phyloP scores from a whole-genome alignment of 1,140 invertebrate species.

The Brachionus calyciflorus region DNA sequence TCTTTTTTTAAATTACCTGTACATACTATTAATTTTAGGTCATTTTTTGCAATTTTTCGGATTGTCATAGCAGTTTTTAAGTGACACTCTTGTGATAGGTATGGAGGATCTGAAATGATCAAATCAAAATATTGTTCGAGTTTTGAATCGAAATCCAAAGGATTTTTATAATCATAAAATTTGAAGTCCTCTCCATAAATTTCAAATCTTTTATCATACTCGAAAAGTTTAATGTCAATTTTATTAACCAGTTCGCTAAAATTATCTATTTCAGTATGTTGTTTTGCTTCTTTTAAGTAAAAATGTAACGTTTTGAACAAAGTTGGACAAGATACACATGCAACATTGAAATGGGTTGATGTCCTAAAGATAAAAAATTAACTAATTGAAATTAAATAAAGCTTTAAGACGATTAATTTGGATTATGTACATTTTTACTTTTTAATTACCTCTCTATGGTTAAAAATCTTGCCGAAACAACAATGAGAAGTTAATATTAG shows the following conservation, averaged over 20 bases:
- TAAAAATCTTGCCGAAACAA: too few species aligned
- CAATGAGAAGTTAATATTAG: too few species aligned
- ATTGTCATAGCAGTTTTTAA: slow-evolving; percentile 76
- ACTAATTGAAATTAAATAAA: background rate
- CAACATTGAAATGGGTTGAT: slow-evolving; percentile 64
- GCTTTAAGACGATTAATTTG: too few species aligned
- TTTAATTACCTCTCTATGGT: too few species aligned
- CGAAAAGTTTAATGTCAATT: slow-evolving; percentile 51
- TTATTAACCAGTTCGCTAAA: slow-evolving; percentile 51
- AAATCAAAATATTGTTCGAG: slow-evolving; percentile 71
- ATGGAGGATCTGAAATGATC: slow-evolving; percentile 87
- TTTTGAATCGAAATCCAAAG: slow-evolving; percentile 69
- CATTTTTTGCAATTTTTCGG: slow-evolving; percentile 70
- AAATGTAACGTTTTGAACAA: slow-evolving; percentile 67
- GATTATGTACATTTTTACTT: too few species aligned
- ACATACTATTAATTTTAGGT: slow-evolving; percentile 75
- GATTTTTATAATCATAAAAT: slow-evolving; percentile 82
- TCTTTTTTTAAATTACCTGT: slow-evolving; percentile 67
- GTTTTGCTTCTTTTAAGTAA: slow-evolving; percentile 7
- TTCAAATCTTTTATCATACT: slow-evolving; percentile 77
- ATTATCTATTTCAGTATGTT: background rate
- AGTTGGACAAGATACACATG: slow-evolving; percentile 83
- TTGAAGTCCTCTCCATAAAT: slow-evolving; percentile 76
- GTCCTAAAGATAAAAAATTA: background rate
- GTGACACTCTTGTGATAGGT: slow-evolving; percentile 86